Base-by-base conservation (phyloP, 2,113 vertebrate species). In the Poeciliopsis occidentalis region DNA sequence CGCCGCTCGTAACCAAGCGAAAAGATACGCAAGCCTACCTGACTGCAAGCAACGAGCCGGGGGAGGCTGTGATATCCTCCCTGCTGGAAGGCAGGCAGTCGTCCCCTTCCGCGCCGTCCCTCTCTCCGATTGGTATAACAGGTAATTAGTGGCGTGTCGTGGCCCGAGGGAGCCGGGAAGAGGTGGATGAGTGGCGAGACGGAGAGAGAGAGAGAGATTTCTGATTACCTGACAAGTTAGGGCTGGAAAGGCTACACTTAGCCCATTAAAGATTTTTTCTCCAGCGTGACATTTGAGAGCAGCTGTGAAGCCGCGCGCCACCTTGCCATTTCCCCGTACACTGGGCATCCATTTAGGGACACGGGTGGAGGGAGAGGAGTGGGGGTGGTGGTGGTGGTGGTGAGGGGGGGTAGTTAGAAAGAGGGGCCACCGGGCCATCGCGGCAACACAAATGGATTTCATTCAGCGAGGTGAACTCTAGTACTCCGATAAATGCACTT, bases 161-260 rank as follows among this genome's bases (percentile, higher is more conserved):
- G 95, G 95, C 96, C 95, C 92, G 88, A 74, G 92, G 92, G 94
- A 95, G 95, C 83, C 92, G 75, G 95, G 95, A 95, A 86, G 94
- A 96, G 96, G 95, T 95, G 76, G 86, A 68, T 78, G 79, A 87
- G 73, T 67, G 82, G 86, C 70, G 75, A 95, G 77, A 83, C 88
- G 94, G 82, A 83, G 95, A 57, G 79, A 93, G 85, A 54, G 51
- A 95, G 51, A 95, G 95, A 96, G 96, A 97, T 98, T 97, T 97
- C 95, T 96, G 95, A 75, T 83, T 95, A 96, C 95, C 96, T 97
- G 97, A 97, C 97, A 98, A 97, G 97, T 96, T 96, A 93, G 95
- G 97, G 96, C 96, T 94, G 96, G 96, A 98, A 98, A 97, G 96
- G 96, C 97, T 97, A 98, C 97, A 99, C 96, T 98, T 99, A 98